Conservation (phyloP, 2,888 invertebrate species). For the Agriopis leucophaearia region DNA sequence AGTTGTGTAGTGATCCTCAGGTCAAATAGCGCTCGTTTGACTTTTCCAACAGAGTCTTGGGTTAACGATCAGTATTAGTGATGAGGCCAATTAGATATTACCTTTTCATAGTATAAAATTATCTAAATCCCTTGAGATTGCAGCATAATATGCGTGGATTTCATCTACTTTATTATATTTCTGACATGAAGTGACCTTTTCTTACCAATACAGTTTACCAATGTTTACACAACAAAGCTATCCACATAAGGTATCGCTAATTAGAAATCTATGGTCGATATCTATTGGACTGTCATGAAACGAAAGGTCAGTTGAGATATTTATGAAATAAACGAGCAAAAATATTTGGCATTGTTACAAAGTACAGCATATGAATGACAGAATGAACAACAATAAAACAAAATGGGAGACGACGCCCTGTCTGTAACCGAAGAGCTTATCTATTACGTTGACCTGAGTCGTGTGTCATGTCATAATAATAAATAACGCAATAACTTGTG, state of each 20-base stretch:
- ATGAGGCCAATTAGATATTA: slow-evolving; percentile 54
- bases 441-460: slow-evolving; percentile 50
- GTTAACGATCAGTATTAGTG: slow-evolving; percentile 54
- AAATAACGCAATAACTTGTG: slow-evolving; percentile 38
- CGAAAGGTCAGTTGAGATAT: slow-evolving; percentile 37
- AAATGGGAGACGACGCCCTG: slow-evolving; percentile 58
- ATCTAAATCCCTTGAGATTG: slow-evolving; percentile 34
- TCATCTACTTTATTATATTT: slow-evolving; percentile 36
- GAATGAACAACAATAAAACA: slow-evolving; percentile 41
- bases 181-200: slow-evolving; percentile 44
- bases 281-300: slow-evolving; percentile 41
- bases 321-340: slow-evolving; percentile 32
- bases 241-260: slow-evolving; percentile 45
- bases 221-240: slow-evolving; percentile 47
- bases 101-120: slow-evolving; percentile 45
- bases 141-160: slow-evolving; percentile 26
- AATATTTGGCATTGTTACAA: slow-evolving; percentile 37
- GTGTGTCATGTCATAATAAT: slow-evolving; percentile 48
- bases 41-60: slow-evolving; percentile 50
- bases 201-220: slow-evolving; percentile 31
- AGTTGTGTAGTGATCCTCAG: slow-evolving; percentile 44
- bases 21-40: slow-evolving; percentile 52
- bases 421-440: slow-evolving; percentile 59
- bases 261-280: slow-evolving; percentile 44
- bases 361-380: slow-evolving; percentile 36